These are phyloP conservation scores for Acropora tenuis DNA, from an alignment of 64 coral and sea anemone genomes.

Conservation along the genomic window DNA sequence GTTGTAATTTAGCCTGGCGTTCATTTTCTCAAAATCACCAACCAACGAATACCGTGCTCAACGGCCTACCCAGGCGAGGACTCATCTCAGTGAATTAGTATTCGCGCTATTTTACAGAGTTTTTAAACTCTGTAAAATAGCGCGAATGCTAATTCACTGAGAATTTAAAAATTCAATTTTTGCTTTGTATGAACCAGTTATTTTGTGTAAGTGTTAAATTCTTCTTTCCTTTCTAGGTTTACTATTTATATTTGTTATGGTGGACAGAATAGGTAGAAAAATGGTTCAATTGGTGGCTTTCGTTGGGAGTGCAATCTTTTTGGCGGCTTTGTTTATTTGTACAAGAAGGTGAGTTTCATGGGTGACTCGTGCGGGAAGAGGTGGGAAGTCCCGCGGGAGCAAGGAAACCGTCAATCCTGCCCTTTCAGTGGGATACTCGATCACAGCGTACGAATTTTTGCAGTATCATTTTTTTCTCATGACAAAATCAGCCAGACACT, in stretches of 20 bases:
- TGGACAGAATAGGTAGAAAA: constrained; percentile 89
- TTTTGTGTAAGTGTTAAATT: background rate
- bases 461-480: too few relatives aligned
- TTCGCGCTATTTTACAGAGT: too few relatives aligned
- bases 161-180: too few relatives aligned
- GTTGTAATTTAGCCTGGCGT: too few relatives aligned
- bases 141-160: too few relatives aligned
- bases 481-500: too few relatives aligned
- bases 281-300: constrained; percentile 83
- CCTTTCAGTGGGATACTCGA: background rate
- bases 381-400: background rate
- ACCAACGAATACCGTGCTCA: too few relatives aligned
- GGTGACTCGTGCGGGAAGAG: background rate
- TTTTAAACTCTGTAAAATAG: too few relatives aligned
- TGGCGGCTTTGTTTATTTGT: constrained; percentile 83
- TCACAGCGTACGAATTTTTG: background rate
- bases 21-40: too few relatives aligned
- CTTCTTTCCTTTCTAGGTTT: constrained; percentile 39
- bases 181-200: background rate
- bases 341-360: constrained; percentile 73
- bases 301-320: constrained; percentile 73
- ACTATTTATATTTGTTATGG: constrained; percentile 74
- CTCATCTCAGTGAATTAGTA: too few relatives aligned
- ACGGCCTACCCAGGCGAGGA: too few relatives aligned
- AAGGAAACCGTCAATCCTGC: background rate